phyloP scores from a whole-genome alignment of 1,140 invertebrate genomes.

The Cardiocondyla obscurior region DNA sequence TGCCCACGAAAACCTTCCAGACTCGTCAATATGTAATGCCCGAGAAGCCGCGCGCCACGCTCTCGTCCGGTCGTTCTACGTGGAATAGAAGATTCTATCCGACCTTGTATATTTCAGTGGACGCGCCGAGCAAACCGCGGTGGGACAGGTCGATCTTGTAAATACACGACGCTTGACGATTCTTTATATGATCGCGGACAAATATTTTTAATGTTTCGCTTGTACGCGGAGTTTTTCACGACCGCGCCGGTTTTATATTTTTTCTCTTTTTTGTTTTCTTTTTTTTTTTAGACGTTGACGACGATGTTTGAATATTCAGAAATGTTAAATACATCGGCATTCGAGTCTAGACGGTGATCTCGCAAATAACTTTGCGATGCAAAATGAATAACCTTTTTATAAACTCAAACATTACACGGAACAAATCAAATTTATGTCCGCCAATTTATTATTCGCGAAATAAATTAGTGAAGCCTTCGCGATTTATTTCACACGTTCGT shows the following conservation, averaged over 20 bases:
- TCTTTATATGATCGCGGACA: conserved; percentile 28
- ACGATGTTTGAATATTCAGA: background rate
- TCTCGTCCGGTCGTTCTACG: conserved; percentile 57
- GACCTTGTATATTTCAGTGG: conserved; percentile 66
- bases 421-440: background rate
- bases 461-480: too few species aligned
- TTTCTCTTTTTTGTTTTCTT: too few species aligned
- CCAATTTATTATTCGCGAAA: background rate
- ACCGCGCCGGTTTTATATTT: too few species aligned
- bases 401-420: too few species aligned
- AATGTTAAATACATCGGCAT: background rate
- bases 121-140: conserved; percentile 22
- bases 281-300: background rate
- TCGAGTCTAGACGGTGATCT: background rate
- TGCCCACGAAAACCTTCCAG: conserved; percentile 55
- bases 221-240: background rate
- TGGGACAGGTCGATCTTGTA: conserved; percentile 28
- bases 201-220: background rate
- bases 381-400: background rate
- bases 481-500: background rate
- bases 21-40: conserved; percentile 79
- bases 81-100: conserved; percentile 70
- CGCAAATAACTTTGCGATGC: background rate
- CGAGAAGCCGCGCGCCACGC: conserved; percentile 44
- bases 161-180: conserved; percentile 25